Conservation (phyloP, 2,888 invertebrate genomes). For the Blera fallax region DNA sequence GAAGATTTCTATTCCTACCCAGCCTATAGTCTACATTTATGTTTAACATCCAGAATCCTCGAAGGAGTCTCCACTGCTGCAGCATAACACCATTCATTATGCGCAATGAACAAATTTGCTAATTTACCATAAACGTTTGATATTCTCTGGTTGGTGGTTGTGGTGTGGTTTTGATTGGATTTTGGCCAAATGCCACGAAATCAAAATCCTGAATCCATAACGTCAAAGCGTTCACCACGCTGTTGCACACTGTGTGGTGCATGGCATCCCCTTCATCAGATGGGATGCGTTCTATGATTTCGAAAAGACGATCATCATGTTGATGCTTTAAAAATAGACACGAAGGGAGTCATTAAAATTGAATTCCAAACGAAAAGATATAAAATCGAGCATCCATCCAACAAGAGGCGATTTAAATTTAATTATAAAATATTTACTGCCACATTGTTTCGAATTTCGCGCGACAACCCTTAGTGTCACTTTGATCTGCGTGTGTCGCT, state of each 20-base stretch:
- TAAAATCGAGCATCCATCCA: conserved; percentile 62
- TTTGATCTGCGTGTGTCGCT: conserved; percentile 51
- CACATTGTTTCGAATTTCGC: conserved; percentile 61
- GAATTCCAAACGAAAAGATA: conserved; percentile 64
- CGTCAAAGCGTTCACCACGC: conserved; percentile 58
- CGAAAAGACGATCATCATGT: conserved; percentile 15
- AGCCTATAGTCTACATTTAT: too few relatives aligned
- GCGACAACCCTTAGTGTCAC: conserved; percentile 44
- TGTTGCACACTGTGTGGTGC: conserved; percentile 30
- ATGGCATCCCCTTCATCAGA: neutral
- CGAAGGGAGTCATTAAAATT: conserved; percentile 70
- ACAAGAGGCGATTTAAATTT: conserved; percentile 67
- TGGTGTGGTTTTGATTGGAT: conserved; percentile 78
- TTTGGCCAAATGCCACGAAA: conserved; percentile 78
- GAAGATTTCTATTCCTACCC: neutral
- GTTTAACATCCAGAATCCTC: conserved; percentile 14
- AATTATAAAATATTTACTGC: conserved; percentile 67
- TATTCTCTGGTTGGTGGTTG: conserved; percentile 75
- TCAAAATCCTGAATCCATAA: conserved; percentile 68
- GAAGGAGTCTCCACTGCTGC: neutral
- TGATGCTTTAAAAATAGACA: conserved; percentile 38
- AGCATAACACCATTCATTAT: conserved; percentile 60
- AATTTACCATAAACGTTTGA: conserved; percentile 82
- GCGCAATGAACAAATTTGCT: conserved; percentile 81
- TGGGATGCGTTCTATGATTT: conserved; percentile 39